A percentile compares a stretch with the other conserved stretches of the same genome.
phyloP scores from a whole-genome alignment of 2,113 vertebrate genomes.

The Synodontis membranacea region DNA sequence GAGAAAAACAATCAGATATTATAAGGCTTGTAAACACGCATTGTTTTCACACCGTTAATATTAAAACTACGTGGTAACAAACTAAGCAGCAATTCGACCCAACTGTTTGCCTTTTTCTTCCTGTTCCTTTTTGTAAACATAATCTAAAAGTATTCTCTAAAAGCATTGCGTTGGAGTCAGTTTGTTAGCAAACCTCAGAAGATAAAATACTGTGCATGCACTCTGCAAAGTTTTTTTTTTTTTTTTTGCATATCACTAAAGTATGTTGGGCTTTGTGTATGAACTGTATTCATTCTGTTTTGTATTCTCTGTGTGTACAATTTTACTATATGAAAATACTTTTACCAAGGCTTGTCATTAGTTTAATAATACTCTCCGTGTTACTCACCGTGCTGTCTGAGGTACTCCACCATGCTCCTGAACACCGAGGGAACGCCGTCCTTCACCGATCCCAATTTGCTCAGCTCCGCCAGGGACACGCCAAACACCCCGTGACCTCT shows the following conservation, averaged over 20 bases:
- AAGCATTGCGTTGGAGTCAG: background rate
- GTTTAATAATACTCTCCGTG: background rate
- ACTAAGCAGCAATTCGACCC: background rate
- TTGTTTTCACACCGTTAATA: background rate
- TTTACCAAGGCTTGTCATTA: background rate
- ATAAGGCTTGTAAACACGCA: background rate
- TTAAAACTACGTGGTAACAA: background rate
- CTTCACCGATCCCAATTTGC: slow-evolving; percentile 74
- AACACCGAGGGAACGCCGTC: slow-evolving; percentile 81
- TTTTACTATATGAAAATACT: background rate
- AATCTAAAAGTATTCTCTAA: background rate
- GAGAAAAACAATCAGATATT: background rate
- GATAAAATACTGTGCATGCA: background rate
- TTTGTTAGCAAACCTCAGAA: background rate
- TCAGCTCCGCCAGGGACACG: slow-evolving; percentile 75
- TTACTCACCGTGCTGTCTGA: slow-evolving; percentile 77
- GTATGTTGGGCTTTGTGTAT: background rate
- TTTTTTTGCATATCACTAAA: background rate
- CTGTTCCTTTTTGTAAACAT: background rate
- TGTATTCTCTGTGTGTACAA: background rate
- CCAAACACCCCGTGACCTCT: slow-evolving; percentile 75
- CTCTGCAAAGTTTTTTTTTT: background rate
- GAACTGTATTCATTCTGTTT: background rate
- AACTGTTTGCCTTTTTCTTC: background rate
- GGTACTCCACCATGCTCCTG: slow-evolving; percentile 80